phyloP scores from a whole-genome alignment of 2,113 vertebrate species.

The Columba janthina region DNA sequence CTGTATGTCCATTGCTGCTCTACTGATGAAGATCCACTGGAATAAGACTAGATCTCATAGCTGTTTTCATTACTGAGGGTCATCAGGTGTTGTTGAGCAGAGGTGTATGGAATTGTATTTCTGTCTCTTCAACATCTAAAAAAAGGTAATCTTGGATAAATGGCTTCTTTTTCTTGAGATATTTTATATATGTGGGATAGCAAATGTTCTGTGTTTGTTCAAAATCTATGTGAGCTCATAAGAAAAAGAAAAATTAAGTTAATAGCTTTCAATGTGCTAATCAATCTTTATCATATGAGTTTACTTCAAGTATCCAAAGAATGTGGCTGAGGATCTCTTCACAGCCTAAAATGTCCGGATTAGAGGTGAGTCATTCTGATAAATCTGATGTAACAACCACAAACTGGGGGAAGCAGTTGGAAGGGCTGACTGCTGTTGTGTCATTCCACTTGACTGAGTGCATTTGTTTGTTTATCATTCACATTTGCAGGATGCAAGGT shows the following conservation, averaged over 20 bases:
- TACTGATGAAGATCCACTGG: neutral
- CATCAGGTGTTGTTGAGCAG: neutral
- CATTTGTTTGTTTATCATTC: neutral
- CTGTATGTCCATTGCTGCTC: neutral
- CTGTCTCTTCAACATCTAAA: neutral
- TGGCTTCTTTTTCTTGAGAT: neutral
- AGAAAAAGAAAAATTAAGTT: neutral
- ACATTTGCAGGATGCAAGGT: neutral
- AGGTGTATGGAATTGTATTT: neutral
- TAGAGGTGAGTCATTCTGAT: neutral
- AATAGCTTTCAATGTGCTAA: neutral
- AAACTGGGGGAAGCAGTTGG: neutral
- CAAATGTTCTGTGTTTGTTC: neutral
- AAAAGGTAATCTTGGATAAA: neutral
- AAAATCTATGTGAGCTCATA: neutral
- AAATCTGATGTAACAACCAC: neutral
- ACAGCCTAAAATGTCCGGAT: neutral
- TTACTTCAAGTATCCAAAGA: neutral
- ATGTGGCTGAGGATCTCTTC: neutral
- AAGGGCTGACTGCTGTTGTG: neutral
- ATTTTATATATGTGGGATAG: neutral
- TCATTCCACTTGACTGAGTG: neutral
- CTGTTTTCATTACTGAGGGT: neutral
- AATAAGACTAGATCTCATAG: neutral
- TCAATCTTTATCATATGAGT: neutral